Evolutionary conservation across 2,888 invertebrate genomes (phyloP), one percentile per base, ranked within the genome.

Genomic region (Entomobrya proxima): DNA sequence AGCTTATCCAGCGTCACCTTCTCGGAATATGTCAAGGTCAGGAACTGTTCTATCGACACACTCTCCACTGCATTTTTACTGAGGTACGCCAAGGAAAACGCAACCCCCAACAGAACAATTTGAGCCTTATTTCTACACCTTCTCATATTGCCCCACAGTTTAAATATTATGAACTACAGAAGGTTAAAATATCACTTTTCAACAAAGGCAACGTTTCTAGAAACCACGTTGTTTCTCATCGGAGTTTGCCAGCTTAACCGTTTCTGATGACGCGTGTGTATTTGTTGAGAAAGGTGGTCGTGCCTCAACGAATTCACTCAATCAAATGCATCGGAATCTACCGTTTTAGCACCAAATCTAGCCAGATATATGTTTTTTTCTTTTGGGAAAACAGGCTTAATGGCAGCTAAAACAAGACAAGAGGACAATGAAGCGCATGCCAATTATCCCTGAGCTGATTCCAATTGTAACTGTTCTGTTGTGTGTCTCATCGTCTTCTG

Each of bases 1-100:
- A 80, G 6, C 44, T 81, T 74, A 47, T 81, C 81, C 44, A 81
- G 32, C 2, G 74, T 27, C 44, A 18, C 24, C 37, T 79, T 79
- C 30, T 79, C 79, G 1, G 67, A 6, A 11, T 35, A 55, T 2
- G 52, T 72, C 32, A 80, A 18, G 18, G 72, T 72, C 30, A 80
- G 72, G 58, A 80, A 80, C 37, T 58, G 50, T 55, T 67, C 79
- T 9, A 52, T 79, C 2, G 79, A 32, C 1, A 79, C 79, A 15
- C 30, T 55, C 1, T 79, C 69, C 69, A 50, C 79, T 3, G 47
- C 78, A 37, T 64, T 15, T 15, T 30, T 3, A n/a, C n/a, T 21
- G 30, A 64, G 47, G 11, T 18, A 27, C 4, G 11, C 44, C 44
- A 44, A 44, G 18, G 44, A 72, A 11, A 7, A 32, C 1, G 27